Evolutionary conservation across 2,888 invertebrate genomes (phyloP).

Genomic region (Neuroscelio doddi): DNA sequence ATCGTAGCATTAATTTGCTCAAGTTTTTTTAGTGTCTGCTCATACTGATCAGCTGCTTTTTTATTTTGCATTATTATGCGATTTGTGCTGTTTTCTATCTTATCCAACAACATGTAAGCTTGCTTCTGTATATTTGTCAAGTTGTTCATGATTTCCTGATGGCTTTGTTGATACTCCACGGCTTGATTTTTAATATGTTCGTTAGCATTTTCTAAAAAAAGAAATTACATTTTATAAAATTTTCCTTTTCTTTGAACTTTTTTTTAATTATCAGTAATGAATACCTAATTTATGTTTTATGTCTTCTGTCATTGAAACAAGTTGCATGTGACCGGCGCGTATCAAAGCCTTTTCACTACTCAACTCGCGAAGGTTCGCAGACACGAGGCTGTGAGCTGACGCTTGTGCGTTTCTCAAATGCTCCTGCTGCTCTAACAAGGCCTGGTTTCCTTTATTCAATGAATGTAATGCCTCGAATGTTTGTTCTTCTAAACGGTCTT

Average conservation of each 20-base stretch:
- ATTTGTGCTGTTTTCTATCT: constrained; percentile 72
- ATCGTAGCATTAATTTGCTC: constrained; percentile 75
- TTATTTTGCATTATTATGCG: constrained; percentile 73
- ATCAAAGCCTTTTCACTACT: constrained; percentile 77
- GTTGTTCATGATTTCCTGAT: constrained; percentile 75
- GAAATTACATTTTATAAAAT: constrained; percentile 8
- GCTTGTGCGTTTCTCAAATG: constrained; percentile 73
- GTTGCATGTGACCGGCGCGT: constrained; percentile 74
- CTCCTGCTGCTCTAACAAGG: constrained; percentile 74
- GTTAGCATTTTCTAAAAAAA: constrained; percentile 71
- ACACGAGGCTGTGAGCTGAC: constrained; percentile 73
- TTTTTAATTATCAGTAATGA: not conserved
- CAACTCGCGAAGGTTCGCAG: constrained; percentile 75
- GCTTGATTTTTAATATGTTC: constrained; percentile 73
- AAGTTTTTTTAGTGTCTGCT: constrained; percentile 73
- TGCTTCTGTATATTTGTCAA: constrained; percentile 74
- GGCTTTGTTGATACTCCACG: constrained; percentile 73
- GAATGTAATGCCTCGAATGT: constrained; percentile 71
- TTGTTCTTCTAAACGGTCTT: constrained; percentile 71
- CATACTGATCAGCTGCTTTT: constrained; percentile 72
- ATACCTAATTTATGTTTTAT: constrained; percentile 75
- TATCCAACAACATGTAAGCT: constrained; percentile 74
- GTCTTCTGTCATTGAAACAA: constrained; percentile 74
- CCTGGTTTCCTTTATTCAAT: constrained; percentile 72
- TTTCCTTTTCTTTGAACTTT: too few species aligned